Percentiles rank a stretch among this genome's conserved stretches.
phyloP scores from a whole-genome alignment of 2,888 invertebrate genomes.

The Hirtodrosophila duncani region DNA sequence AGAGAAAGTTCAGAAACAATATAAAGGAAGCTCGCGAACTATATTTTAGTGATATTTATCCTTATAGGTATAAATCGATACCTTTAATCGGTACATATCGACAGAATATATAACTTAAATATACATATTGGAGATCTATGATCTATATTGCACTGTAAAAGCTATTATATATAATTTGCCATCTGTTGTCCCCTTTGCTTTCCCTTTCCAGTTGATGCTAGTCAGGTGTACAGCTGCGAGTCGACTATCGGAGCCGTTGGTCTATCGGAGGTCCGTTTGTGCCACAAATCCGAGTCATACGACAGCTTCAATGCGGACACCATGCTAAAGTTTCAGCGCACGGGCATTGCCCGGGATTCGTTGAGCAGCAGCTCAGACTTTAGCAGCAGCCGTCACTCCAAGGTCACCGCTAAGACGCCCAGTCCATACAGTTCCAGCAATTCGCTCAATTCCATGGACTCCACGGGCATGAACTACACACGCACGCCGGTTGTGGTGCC shows the following conservation, averaged over 20 bases:
- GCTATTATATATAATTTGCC: neutral
- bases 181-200: too few relatives aligned
- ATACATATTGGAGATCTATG: too few relatives aligned
- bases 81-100: too few relatives aligned
- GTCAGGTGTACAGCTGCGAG: slow-evolving; percentile 78
- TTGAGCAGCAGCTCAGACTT: slow-evolving; percentile 77
- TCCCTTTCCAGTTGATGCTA: slow-evolving; percentile 78
- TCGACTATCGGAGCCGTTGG: slow-evolving; percentile 78
- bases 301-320: slow-evolving; percentile 77
- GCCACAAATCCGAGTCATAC: slow-evolving; percentile 77
- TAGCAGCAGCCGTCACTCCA: slow-evolving; percentile 77
- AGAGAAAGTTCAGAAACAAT: too few relatives aligned
- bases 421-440: slow-evolving; percentile 79
- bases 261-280: slow-evolving; percentile 77
- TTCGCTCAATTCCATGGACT: slow-evolving; percentile 78
- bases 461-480: slow-evolving; percentile 76
- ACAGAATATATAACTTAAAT: too few relatives aligned
- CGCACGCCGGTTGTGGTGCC: slow-evolving; percentile 62
- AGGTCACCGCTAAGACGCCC: slow-evolving; percentile 76
- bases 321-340: slow-evolving; percentile 75
- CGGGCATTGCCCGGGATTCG: slow-evolving; percentile 73
- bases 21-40: too few relatives aligned
- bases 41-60: too few relatives aligned
- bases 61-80: too few relatives aligned
- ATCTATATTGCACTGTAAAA: too few relatives aligned